Evolutionary conservation across 2,888 invertebrate species (phyloP).

Genomic region (Eubasilissa splendida): DNA sequence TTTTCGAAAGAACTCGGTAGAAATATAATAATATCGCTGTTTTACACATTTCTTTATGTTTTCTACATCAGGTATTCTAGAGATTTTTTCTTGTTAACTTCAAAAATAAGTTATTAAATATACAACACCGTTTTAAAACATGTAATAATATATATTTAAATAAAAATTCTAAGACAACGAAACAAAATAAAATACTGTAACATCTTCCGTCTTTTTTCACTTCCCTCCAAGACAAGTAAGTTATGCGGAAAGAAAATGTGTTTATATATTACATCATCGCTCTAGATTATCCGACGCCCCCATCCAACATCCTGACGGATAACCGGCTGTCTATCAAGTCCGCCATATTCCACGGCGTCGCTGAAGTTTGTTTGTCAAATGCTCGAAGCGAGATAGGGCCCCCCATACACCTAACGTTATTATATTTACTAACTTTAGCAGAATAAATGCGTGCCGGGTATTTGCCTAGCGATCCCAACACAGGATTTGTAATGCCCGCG

Average conservation of each 20-base stretch:
- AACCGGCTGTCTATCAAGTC: background rate
- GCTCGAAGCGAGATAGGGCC: slow-evolving; percentile 31
- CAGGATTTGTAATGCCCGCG: slow-evolving; percentile 10
- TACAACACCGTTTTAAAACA: too few species aligned
- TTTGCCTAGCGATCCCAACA: slow-evolving; percentile 1
- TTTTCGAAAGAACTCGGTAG: too few species aligned
- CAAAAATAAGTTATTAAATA: too few species aligned
- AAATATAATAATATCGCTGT: too few species aligned
- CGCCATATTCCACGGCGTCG: background rate
- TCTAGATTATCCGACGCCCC: background rate
- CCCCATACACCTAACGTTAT: slow-evolving; percentile 40
- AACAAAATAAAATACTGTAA: too few species aligned
- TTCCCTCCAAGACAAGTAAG: background rate
- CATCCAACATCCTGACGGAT: background rate
- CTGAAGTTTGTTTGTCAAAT: slow-evolving; percentile 44
- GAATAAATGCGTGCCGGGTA: slow-evolving; percentile 39
- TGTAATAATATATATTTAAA: too few species aligned
- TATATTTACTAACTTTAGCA: slow-evolving; percentile 49
- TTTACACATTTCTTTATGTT: too few species aligned
- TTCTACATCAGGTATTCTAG: too few species aligned
- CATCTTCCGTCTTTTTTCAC: background rate
- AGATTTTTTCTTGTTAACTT: too few species aligned
- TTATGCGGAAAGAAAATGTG: background rate
- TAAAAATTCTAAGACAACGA: too few species aligned
- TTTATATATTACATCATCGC: background rate